Base-by-base conservation (phyloP, 1,140 invertebrate species). In the Bombus confusus region DNA sequence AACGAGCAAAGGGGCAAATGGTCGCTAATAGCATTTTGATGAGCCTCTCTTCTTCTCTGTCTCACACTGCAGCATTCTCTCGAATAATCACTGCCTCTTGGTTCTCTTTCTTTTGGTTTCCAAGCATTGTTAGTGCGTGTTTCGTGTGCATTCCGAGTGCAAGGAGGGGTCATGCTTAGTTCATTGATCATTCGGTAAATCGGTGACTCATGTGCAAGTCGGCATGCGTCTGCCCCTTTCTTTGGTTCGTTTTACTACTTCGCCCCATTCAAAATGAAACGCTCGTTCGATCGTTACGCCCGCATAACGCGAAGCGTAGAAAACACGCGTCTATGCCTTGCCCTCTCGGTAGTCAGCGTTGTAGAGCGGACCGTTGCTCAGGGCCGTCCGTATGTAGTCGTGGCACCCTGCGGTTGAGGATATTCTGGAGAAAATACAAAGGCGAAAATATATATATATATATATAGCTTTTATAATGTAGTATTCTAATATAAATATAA, bases 171-270 rank as follows among this genome's bases (percentile, higher is more conserved):
- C 43, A 64, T 91, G 90, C 91, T 92, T 90, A 92, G 92, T 93
- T 93, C 88, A 93, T 93, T 93, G 93, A 93, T 94, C 93, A 93
- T 93, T 94, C 91, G 89, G 87, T 88, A 83, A 93, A 91, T 92
- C 91, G 90, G 91, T 94, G 92, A 94, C 88, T 94, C 93, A 94
- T 86, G 85, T 87, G 85, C 88, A 83, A 88, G 88, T 81, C 81
- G 90, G 88, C 89, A 93, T 93, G 93, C 91, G 87, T 69, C 74
- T 57, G 75, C 87, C 37, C 52, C 75, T 64, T 31, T 57, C 47
- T 52, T 64, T 52, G 72, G 74, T 41, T 83, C 86, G 87, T 81
- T 85, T 85, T 43, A 77, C 68, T 39, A 78, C 69, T 84, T 93
- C 91, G 90, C 88, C 92, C 85, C 91, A 89, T 93, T 92, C 88